Conservation (phyloP, 2,888 invertebrate genomes). For the Cryptocephalus primarius region DNA sequence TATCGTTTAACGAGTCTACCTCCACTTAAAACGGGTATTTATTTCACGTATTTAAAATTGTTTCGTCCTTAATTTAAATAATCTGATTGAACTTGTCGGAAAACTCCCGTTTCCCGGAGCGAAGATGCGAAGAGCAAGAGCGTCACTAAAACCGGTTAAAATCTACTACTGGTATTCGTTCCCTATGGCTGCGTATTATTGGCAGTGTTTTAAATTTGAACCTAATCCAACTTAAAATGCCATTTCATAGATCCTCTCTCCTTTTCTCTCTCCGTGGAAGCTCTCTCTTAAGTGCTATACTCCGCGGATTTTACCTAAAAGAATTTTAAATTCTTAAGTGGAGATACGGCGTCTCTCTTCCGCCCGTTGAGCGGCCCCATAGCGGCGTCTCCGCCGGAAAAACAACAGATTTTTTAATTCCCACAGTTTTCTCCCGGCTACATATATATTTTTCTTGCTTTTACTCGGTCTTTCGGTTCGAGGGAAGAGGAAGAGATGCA, state of each 20-base stretch:
- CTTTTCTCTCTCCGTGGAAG: slow-evolving; percentile 15
- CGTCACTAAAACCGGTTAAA: not conserved
- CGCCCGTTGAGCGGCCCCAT: slow-evolving; percentile 3
- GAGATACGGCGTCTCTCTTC: slow-evolving; percentile 19
- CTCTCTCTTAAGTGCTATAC: slow-evolving; percentile 31
- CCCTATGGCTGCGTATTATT: slow-evolving; percentile 26
- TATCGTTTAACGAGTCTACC: no score
- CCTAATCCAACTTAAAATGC: slow-evolving; percentile 43
- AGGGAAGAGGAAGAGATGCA: not conserved
- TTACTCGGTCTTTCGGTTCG: slow-evolving; percentile 22
- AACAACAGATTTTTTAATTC: slow-evolving; percentile 42
- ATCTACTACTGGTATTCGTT: not conserved
- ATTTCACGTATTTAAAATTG: no score
- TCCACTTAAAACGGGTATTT: no score
- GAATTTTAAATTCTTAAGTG: slow-evolving; percentile 41
- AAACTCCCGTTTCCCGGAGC: no score
- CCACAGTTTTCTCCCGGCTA: slow-evolving; percentile 36
- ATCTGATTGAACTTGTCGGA: no score
- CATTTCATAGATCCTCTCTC: slow-evolving; percentile 40
- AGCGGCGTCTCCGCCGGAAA: slow-evolving; percentile 27
- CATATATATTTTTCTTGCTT: slow-evolving; percentile 37
- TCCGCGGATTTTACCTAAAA: slow-evolving; percentile 38
- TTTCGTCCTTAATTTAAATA: no score
- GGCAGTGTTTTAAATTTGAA: slow-evolving; percentile 40
- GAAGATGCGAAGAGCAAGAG: not conserved